Conservation (phyloP, 2,888 invertebrate genomes). For the Seladonia tumulorum region DNA sequence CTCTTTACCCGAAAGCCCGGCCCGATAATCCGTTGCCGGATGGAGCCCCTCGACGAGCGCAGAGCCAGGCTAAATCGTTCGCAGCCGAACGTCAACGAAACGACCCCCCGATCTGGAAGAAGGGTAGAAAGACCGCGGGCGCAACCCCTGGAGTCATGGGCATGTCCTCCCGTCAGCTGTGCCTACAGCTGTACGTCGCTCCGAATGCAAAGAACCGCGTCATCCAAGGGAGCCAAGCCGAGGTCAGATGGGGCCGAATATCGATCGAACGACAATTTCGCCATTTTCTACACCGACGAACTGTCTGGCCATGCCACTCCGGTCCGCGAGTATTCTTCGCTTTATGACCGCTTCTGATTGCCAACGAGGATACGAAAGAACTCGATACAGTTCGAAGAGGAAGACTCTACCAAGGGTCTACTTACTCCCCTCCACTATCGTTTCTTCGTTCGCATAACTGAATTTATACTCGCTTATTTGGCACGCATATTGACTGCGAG, state of each 20-base stretch:
- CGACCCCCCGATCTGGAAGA: slow-evolving; percentile 56
- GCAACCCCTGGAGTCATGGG: slow-evolving; percentile 45
- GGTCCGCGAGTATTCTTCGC: background rate
- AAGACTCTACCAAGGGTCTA: too few species aligned
- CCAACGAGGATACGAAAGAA: background rate
- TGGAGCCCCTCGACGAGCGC: background rate
- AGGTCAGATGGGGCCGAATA: slow-evolving; percentile 34
- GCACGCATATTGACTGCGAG: too few species aligned
- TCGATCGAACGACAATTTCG: slow-evolving; percentile 53
- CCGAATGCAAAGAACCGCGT: slow-evolving; percentile 51
- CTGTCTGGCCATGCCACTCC: slow-evolving; percentile 16
- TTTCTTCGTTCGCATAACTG: too few species aligned
- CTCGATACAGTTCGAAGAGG: too few species aligned
- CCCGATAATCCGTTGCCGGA: background rate
- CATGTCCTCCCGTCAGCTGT: slow-evolving; percentile 68
- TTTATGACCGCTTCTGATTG: background rate
- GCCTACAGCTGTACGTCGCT: slow-evolving; percentile 64
- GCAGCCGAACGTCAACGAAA: slow-evolving; percentile 39
- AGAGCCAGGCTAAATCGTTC: slow-evolving; percentile 52
- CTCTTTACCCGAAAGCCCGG: background rate
- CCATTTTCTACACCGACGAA: slow-evolving; percentile 46
- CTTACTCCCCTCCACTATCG: too few species aligned
- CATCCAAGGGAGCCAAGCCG: slow-evolving; percentile 6
- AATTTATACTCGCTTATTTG: too few species aligned
- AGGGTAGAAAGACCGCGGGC: slow-evolving; percentile 37